phyloP scores from a whole-genome alignment of 2,113 vertebrate genomes.

The Tachuris rubrigastra region DNA sequence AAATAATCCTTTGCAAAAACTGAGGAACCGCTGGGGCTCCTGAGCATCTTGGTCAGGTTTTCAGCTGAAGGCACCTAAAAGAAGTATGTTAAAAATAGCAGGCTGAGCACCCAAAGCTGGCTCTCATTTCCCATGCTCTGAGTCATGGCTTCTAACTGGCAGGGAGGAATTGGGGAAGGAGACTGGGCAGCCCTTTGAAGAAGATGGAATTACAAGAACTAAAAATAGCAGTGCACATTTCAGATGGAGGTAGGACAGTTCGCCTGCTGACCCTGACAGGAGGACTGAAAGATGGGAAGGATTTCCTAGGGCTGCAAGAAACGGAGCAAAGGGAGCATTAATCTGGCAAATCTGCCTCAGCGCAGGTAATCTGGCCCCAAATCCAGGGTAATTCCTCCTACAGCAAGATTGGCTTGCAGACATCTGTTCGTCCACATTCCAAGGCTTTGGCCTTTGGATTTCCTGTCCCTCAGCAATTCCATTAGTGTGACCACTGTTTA shows the following conservation, averaged over 20 bases:
- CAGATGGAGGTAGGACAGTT: not conserved
- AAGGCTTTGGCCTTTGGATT: not conserved
- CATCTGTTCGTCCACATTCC: not conserved
- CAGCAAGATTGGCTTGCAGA: not conserved
- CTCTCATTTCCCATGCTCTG: not conserved
- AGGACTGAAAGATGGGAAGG: not conserved
- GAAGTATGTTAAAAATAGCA: not conserved
- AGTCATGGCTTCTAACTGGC: not conserved
- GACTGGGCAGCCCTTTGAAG: slow-evolving; percentile 4
- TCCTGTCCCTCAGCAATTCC: not conserved
- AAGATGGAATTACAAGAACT: slow-evolving; percentile 11
- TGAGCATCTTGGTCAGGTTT: not conserved
- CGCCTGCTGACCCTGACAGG: not conserved
- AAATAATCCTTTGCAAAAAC: not conserved
- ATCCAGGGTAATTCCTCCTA: slow-evolving; percentile 37
- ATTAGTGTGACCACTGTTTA: not conserved
- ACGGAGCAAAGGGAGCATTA: slow-evolving; percentile 5
- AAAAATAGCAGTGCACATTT: not conserved
- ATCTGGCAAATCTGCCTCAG: not conserved
- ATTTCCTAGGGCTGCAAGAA: not conserved
- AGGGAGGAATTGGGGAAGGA: not conserved
- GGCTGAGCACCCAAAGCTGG: not conserved
- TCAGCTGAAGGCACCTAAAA: not conserved
- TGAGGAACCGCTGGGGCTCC: not conserved
- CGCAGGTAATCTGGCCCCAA: slow-evolving; percentile 8